Conservation (phyloP, 64 coral and sea anemone species). For the Exaiptasia diaphana region DNA sequence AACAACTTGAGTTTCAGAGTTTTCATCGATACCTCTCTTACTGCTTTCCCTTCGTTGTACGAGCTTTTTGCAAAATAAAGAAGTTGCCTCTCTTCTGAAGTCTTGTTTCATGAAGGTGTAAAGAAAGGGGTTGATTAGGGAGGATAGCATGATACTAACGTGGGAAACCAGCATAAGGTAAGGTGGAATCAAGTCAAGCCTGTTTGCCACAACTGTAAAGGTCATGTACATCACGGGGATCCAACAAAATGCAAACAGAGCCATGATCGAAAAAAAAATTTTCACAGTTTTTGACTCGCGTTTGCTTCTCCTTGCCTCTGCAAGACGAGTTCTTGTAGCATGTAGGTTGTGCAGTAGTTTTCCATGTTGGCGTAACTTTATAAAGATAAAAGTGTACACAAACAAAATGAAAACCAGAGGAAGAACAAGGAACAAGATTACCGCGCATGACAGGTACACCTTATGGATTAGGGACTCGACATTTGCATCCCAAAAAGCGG, state of each 20-base stretch:
- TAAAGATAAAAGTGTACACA: conserved; percentile 2
- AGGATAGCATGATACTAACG: conserved; percentile 34
- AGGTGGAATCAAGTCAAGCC: background rate
- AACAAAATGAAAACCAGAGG: background rate
- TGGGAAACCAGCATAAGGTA: background rate
- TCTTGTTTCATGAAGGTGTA: conserved; percentile 69
- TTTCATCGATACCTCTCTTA: background rate
- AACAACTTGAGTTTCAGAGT: background rate
- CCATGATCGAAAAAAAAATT: conserved; percentile 1
- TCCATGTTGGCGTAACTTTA: background rate
- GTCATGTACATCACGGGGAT: conserved; percentile 32
- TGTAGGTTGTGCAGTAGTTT: background rate
- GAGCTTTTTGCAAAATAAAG: background rate
- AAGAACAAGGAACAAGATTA: background rate
- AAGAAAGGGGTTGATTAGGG: conserved; percentile 43
- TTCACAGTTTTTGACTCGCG: background rate
- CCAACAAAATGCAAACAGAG: background rate
- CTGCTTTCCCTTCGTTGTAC: no score
- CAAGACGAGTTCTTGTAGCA: background rate
- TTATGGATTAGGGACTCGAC: background rate
- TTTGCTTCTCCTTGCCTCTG: background rate
- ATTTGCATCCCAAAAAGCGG: conserved; percentile 10
- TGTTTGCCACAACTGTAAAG: background rate
- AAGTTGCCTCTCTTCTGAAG: conserved; percentile 14
- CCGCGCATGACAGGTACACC: background rate